Conservation (phyloP, 2,113 vertebrate genomes). For the Columbina picui region DNA sequence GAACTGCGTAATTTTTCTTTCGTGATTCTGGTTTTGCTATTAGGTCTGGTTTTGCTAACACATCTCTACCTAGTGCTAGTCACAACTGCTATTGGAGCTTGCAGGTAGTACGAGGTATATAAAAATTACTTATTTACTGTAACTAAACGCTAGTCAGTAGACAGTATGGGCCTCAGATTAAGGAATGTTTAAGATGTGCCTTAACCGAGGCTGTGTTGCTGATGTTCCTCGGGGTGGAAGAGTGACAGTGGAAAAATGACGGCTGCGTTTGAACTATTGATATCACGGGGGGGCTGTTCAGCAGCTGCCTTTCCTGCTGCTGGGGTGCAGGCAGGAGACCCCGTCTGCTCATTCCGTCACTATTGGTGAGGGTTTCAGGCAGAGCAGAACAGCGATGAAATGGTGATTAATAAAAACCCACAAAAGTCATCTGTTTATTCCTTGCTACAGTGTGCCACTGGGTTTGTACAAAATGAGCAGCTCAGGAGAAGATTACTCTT, state of each 20-base stretch:
- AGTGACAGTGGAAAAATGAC: no score
- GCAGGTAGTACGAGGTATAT: neutral
- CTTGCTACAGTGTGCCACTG: fast-evolving
- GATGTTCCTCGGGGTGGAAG: no score
- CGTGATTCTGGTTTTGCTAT: neutral
- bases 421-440: neutral
- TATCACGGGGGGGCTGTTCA: neutral
- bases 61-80: fast-evolving
- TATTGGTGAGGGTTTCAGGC: neutral
- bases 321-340: neutral
- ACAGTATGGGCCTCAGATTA: neutral
- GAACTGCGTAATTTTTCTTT: neutral
- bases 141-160: neutral
- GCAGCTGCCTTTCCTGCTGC: neutral
- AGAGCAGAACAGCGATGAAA: neutral
- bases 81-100: neutral
- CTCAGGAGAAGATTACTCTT: neutral
- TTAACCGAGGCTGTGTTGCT: neutral
- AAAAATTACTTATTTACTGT: neutral
- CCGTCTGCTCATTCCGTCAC: neutral
- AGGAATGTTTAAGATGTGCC: neutral
- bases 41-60: neutral
- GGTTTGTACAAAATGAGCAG: neutral
- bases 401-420: neutral
- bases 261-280: neutral